A percentile compares a stretch with the other conserved stretches of the same genome.
phyloP scores from a whole-genome alignment of 37 sponge, comb jelly and placozoan genomes.

The Spongia lamella region DNA sequence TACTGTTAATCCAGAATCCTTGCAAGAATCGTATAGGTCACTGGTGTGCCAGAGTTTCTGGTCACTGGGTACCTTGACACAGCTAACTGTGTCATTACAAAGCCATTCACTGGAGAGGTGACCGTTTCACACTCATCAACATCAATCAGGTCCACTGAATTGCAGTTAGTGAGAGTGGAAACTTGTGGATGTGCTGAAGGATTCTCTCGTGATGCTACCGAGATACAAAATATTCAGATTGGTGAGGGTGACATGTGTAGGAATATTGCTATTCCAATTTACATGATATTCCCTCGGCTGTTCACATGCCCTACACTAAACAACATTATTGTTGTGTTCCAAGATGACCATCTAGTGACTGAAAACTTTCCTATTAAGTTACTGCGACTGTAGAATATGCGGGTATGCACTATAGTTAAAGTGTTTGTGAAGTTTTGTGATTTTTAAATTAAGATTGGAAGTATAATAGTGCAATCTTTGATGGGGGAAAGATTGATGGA shows the following conservation, averaged over 20 bases:
- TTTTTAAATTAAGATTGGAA: no score
- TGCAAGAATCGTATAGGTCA: no score
- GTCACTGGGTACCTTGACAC: slow-evolving; percentile 84
- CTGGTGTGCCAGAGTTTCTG: slow-evolving; percentile 77
- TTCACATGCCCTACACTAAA: slow-evolving; percentile 94
- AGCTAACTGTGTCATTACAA: slow-evolving; percentile 86
- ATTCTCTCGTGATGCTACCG: slow-evolving; percentile 93
- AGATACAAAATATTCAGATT: slow-evolving; percentile 98
- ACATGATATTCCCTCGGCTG: slow-evolving; percentile 97
- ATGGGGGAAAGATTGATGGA: no score
- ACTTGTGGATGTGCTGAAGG: slow-evolving; percentile 99
- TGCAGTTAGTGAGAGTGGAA: slow-evolving; percentile 96
- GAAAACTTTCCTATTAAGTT: slow-evolving; percentile 97
- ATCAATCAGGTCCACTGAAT: slow-evolving; percentile 89
- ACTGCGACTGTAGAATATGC: slow-evolving; percentile 32
- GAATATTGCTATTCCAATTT: slow-evolving; percentile 84
- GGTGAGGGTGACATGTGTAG: slow-evolving; percentile 94
- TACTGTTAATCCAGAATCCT: slow-evolving; percentile 71
- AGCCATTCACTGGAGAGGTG: slow-evolving; percentile 83
- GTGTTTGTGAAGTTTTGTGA: no score
- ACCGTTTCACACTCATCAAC: slow-evolving; percentile 66
- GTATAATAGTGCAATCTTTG: no score
- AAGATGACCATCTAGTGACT: slow-evolving; percentile 90
- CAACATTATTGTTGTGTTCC: slow-evolving; percentile 84
- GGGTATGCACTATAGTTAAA: no score